Base-by-base conservation (phyloP, 2,113 vertebrate genomes). In the Gallinago paraguaiae region DNA sequence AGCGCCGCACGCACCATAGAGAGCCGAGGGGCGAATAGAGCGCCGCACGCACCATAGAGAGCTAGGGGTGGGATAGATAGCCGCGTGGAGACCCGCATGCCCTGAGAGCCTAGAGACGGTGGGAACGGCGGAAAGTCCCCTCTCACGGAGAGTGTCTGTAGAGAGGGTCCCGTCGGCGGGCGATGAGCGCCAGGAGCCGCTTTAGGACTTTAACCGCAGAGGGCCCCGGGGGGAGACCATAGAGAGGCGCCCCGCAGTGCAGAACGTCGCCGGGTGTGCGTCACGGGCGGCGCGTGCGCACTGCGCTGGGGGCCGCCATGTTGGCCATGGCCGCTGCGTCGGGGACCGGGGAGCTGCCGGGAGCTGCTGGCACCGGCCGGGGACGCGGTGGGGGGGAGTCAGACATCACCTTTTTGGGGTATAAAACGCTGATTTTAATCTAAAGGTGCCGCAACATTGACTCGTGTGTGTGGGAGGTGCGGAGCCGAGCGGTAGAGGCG, bases 11-110 rank as follows among this genome's bases (percentile, higher is more conserved):
- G 1, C 9, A 76, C 43, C 71, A 86, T 35, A 35, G 71, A 77
- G 63, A 54, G 3, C 1, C 1, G 3, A 1, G 0, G 17, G 11
- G 51, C 14, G 11, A 51, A 7, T 48, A 57, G 82, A 67, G 41
- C 70, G 51, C 61, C 61, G 2, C 23, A 8, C 7, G 3, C 6
- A 30, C 27, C 37, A 64, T 41, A 9, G 27, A 64, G 59, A 22
- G 13, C n/a, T 7, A 13, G 13, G 27, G n/a, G 45, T 22, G 7
- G 43, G n/a, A 15, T n/a, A 60, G n/a, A 60, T n/a, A n/a, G 57
- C n/a, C 57, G 33, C 57, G 16, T 43, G 1, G 31, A 23, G 39
- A 11, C 3, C 15, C 7, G 31, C 2, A 10, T 6, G 53, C 48
- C 8, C 48, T 8, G 27, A 7, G 48, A 13, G 48, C 46, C 5